phyloP scores from a whole-genome alignment of 2,888 invertebrate genomes.

The Emesis russula region DNA sequence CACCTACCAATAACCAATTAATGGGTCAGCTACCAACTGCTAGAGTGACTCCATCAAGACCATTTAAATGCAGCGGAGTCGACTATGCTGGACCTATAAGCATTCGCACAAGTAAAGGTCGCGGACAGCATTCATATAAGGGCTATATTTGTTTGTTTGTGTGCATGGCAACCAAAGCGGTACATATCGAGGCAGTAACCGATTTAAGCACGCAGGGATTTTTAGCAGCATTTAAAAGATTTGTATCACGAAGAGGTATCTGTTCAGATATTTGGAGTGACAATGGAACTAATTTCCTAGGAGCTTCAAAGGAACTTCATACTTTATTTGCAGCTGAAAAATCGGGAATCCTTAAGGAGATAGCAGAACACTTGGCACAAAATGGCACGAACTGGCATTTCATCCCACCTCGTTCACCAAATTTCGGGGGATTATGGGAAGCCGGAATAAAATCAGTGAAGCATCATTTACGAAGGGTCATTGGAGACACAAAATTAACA shows the following conservation, averaged over 20 bases:
- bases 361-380: constrained; percentile 56
- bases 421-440: too few relatives aligned
- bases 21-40: constrained; percentile 8
- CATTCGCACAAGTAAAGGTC: constrained; percentile 6
- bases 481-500: constrained; percentile 61
- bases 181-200: constrained; percentile 64
- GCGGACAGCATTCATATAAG: too few relatives aligned
- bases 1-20: not conserved
- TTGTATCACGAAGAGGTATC: constrained; percentile 66
- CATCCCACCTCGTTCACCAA: too few relatives aligned
- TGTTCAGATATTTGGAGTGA: constrained; percentile 61
- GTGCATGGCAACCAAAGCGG: not conserved
- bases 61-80: not conserved
- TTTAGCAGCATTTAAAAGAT: constrained; percentile 67
- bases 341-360: too few relatives aligned
- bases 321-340: constrained; percentile 30
- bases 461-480: constrained; percentile 49
- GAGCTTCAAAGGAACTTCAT: constrained; percentile 47
- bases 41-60: not conserved
- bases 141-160: too few relatives aligned
- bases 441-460: constrained; percentile 26
- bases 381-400: constrained; percentile 41
- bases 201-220: constrained; percentile 61
- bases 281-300: constrained; percentile 74
- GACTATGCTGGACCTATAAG: constrained; percentile 5